Evolutionary conservation across 2,797 vertebrate species (phyloP).

Genomic region (Echiichthys vipera): DNA sequence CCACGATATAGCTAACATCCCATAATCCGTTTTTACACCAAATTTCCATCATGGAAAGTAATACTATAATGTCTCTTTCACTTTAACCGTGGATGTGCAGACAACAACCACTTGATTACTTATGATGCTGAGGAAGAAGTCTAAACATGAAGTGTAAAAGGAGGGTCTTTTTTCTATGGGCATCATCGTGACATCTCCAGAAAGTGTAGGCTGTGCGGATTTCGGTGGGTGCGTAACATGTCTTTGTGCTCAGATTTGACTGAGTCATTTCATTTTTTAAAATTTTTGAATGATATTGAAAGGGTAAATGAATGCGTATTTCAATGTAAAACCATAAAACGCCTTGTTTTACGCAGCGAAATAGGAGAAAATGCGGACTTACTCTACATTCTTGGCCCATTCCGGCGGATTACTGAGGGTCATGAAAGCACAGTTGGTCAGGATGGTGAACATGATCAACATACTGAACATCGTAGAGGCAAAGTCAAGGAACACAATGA

Average conservation of each 20-base stretch:
- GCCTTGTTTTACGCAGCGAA: not conserved
- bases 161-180: too few relatives aligned
- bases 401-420: constrained; percentile 95
- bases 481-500: constrained; percentile 66
- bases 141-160: too few relatives aligned
- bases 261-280: too few relatives aligned
- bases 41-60: not conserved
- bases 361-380: constrained; percentile 81
- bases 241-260: too few relatives aligned
- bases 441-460: constrained; percentile 99
- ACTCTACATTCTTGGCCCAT: constrained; percentile 99
- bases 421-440: constrained; percentile 99
- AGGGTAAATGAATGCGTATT: not conserved
- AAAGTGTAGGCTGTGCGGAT: too few relatives aligned
- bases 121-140: too few relatives aligned
- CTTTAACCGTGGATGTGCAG: too few relatives aligned
- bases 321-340: not conserved
- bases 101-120: too few relatives aligned
- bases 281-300: not conserved
- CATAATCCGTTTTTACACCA: too few relatives aligned
- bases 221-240: too few relatives aligned
- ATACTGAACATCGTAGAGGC: constrained; percentile 94
- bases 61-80: not conserved
- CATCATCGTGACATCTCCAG: too few relatives aligned
- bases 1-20: too few relatives aligned